Base-by-base conservation (phyloP, 2,888 invertebrate species). In the Seira ritae region DNA sequence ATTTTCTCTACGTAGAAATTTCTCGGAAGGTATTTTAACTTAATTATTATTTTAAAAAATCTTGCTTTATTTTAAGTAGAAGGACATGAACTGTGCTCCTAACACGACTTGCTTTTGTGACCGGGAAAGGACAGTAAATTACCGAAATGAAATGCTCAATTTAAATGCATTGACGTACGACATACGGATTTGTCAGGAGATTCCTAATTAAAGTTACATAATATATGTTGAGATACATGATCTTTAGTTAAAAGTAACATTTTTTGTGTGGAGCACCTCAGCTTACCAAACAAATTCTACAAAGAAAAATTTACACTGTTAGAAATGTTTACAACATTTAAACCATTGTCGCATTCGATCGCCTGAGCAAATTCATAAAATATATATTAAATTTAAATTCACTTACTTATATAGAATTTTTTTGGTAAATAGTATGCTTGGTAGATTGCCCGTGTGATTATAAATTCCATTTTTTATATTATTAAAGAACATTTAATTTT, bases 101-200 rank as follows among this genome's bases (percentile, higher is more conserved):
- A 55, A 55, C 31, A 55, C 17, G 55, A n/a, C 17, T 55, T 55
- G 55, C n/a, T 55, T 55, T 55, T 55, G 55, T 17, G 55, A 55
- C 55, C 55, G 15, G 55, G 17, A 31, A 31, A 8, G 31, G 31
- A 31, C 31, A 4, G 8, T 31, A 4, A 4, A 31, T 4, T 4
- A 31, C 31, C 31, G 31, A 31, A 31, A n/a, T n/a, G n/a, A n/a
- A n/a, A 31, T 31, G 31, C 55, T n/a, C 6, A 55, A 17, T 55
- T 17, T 55, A 55, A 55, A 55, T 55, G 55, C 55, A 55, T 55
- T 55, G 55, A 55, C 55, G 55, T 55, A 55, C 55, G 55, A 55
- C 55, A 55, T 1, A 55, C 31, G 31, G 31, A 31, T 31, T 31
- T 31, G 55, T 55, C 55, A 55, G 17, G 55, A 55, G 31, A 31